Conservation (phyloP, 2,113 vertebrate genomes). For the Ailurus styani region DNA sequence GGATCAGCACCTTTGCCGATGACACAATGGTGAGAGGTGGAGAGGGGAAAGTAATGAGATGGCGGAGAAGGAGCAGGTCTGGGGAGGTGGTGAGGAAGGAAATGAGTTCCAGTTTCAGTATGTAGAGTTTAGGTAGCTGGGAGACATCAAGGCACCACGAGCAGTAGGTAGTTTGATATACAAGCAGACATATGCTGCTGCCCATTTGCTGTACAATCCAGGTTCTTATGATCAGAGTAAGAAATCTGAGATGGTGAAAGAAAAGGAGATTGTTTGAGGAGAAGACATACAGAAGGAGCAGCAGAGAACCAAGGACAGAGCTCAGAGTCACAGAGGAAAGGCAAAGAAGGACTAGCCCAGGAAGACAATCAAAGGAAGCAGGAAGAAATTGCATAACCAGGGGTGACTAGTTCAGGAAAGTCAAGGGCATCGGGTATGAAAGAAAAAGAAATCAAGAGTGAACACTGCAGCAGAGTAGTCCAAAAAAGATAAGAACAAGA, state of each 20-base stretch:
- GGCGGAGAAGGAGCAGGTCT: neutral
- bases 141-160: neutral
- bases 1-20: neutral
- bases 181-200: neutral
- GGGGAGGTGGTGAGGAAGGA: neutral
- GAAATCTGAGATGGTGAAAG: neutral
- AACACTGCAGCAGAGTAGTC: neutral
- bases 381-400: neutral
- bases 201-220: neutral
- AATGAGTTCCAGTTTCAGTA: neutral
- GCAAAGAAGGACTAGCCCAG: neutral
- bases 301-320: neutral
- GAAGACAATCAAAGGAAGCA: neutral
- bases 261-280: neutral
- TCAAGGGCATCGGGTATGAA: neutral
- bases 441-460: slow-evolving; percentile 2
- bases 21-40: neutral
- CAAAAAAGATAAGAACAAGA: neutral
- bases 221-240: neutral
- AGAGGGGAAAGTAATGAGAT: neutral
- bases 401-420: neutral
- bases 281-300: neutral
- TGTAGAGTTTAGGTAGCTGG: neutral
- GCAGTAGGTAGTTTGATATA: neutral
- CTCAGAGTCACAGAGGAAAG: neutral